Evolutionary conservation across 1,140 invertebrate genomes (phyloP).

Genomic region (Nephila pilipes): DNA sequence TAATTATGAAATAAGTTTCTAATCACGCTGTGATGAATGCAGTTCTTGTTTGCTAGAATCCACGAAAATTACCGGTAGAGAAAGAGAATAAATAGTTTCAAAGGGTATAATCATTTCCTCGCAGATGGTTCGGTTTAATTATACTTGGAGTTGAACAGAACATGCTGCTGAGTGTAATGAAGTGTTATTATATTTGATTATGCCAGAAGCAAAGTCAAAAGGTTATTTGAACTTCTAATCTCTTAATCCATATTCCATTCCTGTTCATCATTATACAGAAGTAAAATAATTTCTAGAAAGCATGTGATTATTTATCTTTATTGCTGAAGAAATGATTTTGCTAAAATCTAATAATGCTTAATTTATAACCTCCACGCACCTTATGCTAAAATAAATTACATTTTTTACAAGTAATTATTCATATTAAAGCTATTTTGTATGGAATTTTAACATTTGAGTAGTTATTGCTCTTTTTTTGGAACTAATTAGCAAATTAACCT

Average conservation of each 20-base stretch:
- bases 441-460: no score
- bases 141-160: neutral
- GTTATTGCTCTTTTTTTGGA: no score
- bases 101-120: constrained; percentile 52
- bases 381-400: no score
- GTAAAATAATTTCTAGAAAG: no score
- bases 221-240: neutral
- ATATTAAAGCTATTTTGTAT: no score
- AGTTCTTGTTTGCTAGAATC: constrained; percentile 27
- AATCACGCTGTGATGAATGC: constrained; percentile 64
- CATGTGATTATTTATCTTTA: no score
- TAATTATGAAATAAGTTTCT: constrained; percentile 75
- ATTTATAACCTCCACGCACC: no score
- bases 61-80: constrained; percentile 28
- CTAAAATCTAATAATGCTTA: no score
- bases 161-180: constrained; percentile 11
- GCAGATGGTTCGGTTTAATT: constrained; percentile 24
- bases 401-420: no score
- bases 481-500: no score
- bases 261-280: no score
- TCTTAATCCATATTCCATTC: neutral
- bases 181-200: constrained; percentile 46
- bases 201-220: neutral
- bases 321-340: no score
- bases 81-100: constrained; percentile 66